Evolutionary conservation across 2,888 invertebrate species (phyloP), one percentile per base, ranked within the genome.

Genomic region (Acanthosepion pharaonis): DNA sequence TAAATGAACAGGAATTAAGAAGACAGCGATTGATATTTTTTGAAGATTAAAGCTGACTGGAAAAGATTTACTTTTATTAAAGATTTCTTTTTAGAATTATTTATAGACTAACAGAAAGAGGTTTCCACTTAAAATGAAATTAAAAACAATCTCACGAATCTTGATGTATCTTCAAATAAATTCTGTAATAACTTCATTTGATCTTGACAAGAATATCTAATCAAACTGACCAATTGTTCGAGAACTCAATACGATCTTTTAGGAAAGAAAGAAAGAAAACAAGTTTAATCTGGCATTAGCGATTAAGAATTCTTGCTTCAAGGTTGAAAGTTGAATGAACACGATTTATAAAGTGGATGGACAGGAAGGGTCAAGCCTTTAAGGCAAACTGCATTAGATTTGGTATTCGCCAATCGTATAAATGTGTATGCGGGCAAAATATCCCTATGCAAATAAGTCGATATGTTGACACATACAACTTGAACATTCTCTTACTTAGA

Each of bases 271-370:
- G 8, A 33, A 78, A 78, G 33, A 6, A n/a, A n/a, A 33, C 15
- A 11, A 33, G 33, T 78, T n/a, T 33, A 78, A 78, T 78, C 78
- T 78, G n/a, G 78, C 78, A 15, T 78, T 78, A 33, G n/a, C 78
- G 78, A 78, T 78, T 78, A n/a, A 78, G 78, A 78, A n/a, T 78
- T 78, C 78, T 33, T n/a, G 78, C 78, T n/a, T 78, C n/a, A 33
- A 78, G 78, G 78, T 33, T 78, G 78, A 78, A 78, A 2, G n/a
- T 78, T 28, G 78, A 78, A 78, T 78, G 78, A 23, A 78, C 15
- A 11, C 78, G 78, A 78, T 78, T 78, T 78, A n/a, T 11, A 33
- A 18, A 33, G 18, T 78, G 33, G 18, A 78, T 33, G 78, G 78
- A 78, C 78, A 33, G 33, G 78, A 78, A 78, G n/a, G 64, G 78